phyloP scores from a whole-genome alignment of 2,797 vertebrate species.

The Malacoraja senta region DNA sequence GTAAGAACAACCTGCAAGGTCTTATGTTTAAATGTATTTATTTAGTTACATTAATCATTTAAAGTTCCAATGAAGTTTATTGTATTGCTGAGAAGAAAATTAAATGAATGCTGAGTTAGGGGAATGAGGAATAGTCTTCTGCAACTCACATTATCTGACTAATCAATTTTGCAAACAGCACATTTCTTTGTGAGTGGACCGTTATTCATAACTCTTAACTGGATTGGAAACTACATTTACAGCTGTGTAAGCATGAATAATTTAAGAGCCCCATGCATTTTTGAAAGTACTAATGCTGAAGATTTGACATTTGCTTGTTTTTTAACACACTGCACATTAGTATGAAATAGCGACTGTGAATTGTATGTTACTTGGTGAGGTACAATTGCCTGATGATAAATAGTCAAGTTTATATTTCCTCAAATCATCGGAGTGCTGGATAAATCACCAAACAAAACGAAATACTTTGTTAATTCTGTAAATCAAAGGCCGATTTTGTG shows the following conservation, averaged over 20 bases:
- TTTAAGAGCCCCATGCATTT: not conserved
- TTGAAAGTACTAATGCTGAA: conserved; percentile 5
- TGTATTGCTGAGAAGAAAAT: conserved; percentile 12
- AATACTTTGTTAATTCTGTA: not conserved
- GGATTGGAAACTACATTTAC: not conserved
- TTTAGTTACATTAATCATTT: conserved; percentile 12
- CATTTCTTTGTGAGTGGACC: not conserved
- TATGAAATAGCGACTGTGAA: not conserved
- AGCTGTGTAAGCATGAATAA: not conserved
- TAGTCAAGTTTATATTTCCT: not conserved
- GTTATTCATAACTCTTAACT: not conserved
- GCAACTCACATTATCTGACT: conserved; percentile 7
- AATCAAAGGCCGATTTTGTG: not conserved
- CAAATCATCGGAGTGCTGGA: not conserved
- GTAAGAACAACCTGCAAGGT: conserved; percentile 1
- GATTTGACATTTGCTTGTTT: not conserved
- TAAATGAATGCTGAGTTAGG: not conserved
- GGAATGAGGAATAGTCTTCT: not conserved
- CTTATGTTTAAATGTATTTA: not conserved
- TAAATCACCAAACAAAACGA: not conserved
- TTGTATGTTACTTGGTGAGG: not conserved
- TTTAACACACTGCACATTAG: not conserved
- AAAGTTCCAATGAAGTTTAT: conserved; percentile 7
- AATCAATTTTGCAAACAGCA: conserved; percentile 24
- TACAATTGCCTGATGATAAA: not conserved